Conservation (phyloP, 2,888 invertebrate species). For the Pristionchus entomophagus region DNA sequence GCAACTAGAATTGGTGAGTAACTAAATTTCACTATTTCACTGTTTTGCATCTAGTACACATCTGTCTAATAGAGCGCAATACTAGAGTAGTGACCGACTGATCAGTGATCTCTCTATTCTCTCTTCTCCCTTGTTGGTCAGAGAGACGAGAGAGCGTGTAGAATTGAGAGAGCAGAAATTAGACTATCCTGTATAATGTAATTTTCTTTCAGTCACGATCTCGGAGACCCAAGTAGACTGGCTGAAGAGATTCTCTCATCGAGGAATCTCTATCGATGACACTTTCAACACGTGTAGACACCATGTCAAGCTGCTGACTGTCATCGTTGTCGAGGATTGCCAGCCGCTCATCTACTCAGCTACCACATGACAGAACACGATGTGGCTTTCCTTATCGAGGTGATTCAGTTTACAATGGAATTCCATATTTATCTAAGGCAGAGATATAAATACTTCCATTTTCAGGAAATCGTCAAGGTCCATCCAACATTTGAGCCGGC, state of each 20-base stretch:
- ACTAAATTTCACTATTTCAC: too few species aligned
- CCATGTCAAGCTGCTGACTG: not conserved
- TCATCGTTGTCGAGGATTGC: not conserved
- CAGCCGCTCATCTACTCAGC: not conserved
- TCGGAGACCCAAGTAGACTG: not conserved
- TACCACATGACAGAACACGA: not conserved
- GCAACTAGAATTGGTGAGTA: too few species aligned
- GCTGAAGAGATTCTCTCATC: not conserved
- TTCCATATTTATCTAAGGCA: too few species aligned
- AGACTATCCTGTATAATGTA: too few species aligned
- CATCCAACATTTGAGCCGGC: too few species aligned
- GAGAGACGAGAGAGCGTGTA: too few species aligned
- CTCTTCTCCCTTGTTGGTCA: too few species aligned
- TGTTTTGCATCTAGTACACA: too few species aligned
- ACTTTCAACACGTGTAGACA: not conserved
- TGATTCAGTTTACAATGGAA: not conserved
- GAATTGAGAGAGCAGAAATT: too few species aligned
- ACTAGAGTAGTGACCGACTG: too few species aligned
- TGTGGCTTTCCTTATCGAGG: not conserved
- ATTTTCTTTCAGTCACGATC: not conserved
- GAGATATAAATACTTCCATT: not conserved
- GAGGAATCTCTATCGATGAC: not conserved
- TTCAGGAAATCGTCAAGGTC: not conserved
- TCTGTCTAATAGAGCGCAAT: too few species aligned
- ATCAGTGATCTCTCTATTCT: too few species aligned